Percentiles rank a stretch among this genome's conserved stretches.
phyloP scores from a whole-genome alignment of 2,888 invertebrate genomes.

The Euplagia quadripunctaria region DNA sequence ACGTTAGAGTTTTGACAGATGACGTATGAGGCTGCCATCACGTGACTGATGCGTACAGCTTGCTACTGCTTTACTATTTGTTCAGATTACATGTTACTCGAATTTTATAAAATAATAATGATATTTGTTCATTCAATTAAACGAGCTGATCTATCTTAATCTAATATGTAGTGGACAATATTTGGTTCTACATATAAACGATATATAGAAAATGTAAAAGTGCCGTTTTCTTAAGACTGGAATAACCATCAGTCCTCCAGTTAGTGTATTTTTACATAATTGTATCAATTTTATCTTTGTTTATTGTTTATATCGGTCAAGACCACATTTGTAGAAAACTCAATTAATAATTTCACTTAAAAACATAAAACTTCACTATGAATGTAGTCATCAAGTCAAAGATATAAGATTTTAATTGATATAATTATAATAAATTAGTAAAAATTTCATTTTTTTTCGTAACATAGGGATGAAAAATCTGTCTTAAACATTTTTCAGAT shows the following conservation, averaged over 20 bases:
- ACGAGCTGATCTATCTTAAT: too few relatives aligned
- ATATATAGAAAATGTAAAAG: too few relatives aligned
- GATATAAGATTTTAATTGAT: neutral
- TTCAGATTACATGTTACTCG: constrained; percentile 19
- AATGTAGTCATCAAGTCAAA: neutral
- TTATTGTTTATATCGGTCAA: too few relatives aligned
- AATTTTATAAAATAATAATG: neutral
- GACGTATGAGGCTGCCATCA: constrained; percentile 62
- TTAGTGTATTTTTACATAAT: too few relatives aligned
- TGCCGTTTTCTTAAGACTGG: too few relatives aligned
- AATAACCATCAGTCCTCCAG: too few relatives aligned
- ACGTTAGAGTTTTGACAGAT: constrained; percentile 75
- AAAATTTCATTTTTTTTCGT: constrained; percentile 23
- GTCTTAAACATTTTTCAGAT: constrained; percentile 35
- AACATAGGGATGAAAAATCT: constrained; percentile 17
- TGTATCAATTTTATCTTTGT: too few relatives aligned
- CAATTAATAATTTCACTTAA: too few relatives aligned
- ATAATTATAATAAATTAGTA: constrained; percentile 21
- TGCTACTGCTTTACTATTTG: constrained; percentile 41
- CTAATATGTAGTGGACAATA: too few relatives aligned
- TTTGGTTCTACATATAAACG: too few relatives aligned
- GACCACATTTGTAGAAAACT: too few relatives aligned
- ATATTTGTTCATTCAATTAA: neutral
- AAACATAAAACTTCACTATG: neutral
- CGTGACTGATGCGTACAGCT: constrained; percentile 63